Base-by-base conservation (phyloP, 1,140 invertebrate genomes). In the Drosophila novamexicana region DNA sequence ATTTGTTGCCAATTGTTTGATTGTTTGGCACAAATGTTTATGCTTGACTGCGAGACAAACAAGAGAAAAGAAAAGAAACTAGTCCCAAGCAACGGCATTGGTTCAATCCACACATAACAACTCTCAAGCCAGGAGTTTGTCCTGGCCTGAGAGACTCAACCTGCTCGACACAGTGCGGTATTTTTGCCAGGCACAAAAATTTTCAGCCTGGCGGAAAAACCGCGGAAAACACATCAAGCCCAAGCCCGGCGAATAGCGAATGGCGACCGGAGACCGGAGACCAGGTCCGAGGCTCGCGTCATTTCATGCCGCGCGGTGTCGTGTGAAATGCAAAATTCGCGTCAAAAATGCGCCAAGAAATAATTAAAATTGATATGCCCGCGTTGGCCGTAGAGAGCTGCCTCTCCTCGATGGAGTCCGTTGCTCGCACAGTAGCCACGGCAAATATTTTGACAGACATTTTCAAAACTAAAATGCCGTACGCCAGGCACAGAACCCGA, bases 11-110 rank as follows among this genome's bases (percentile, higher is more conserved):
- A 68, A 82, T 82, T 86, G 83, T 88, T 88, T 83, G 79, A 89
- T 88, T 88, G 83, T 88, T 89, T 89, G 84, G 53, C 73, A 83
- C 68, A 89, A 89, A 89, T 88, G 79, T 88, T 89, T 88, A 83
- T 89, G 83, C 84, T 89, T 88, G 83, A 88, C 84, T 83, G 84
- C 79, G 84, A 88, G 59, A 86, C 77, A 86, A 5, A 29, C 22
- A 29, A 29, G 22, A 29, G 22, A 5, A 29, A 29, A 29, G 22
- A 5, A 29, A 29, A 5, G 80, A 83, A 75, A 75, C 39, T 40
- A 65, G 50, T 58, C 40, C 16, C 29, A 4, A 45, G 40, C 14
- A 32, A 39, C 67, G 57, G 57, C 36, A 56, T 63, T 70, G 56
- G 67, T 70, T 56, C 42, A 70, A 70, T 49, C 40, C 61, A 61